Base-by-base conservation (phyloP, 2,888 invertebrate genomes). In the Drosophila monieri region DNA sequence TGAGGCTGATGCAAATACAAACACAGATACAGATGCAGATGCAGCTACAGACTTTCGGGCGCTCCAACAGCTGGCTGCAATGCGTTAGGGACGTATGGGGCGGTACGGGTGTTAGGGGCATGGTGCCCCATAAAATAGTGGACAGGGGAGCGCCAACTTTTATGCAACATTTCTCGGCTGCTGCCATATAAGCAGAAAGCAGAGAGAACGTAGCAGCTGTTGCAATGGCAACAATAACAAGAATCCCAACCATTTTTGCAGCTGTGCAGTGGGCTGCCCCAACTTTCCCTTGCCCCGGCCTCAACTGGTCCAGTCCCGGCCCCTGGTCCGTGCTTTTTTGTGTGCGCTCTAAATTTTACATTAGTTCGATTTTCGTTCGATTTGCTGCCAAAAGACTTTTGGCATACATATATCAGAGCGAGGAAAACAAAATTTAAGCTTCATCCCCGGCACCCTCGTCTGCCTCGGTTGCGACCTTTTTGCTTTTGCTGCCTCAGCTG, bases 321-420 rank as follows among this genome's bases (percentile, higher is more conserved):
- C 44, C 59, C 59, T 9, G 9, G 32, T 6, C n/a, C 30, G 25
- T 1, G 41, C 9, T 48, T 55, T 30, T 57, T 39, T 41, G 32
- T 52, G 49, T 47, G 57, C 49, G 49, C 60, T 54, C 60, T 84
- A 77, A 84, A 80, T 83, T 78, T 83, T 69, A 69, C 80, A 84
- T 84, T 70, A 73, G 76, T 88, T 85, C 88, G 88, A 88, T 85
- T 88, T 80, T 88, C 76, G 78, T 88, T 88, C 80, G 80, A 88
- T 88, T 84, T 85, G 84, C 73, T 71, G 69, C 49, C 73, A 59
- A 53, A 62, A 52, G 64, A 44, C 37, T 77, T 71, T 74, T 78
- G 65, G 64, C 77, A 70, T 70, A 64, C 44, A 68, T 66, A 80
- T 62, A 69, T 58, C 35, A 52, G 58, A 68, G 67, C 57, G 54